phyloP scores from a whole-genome alignment of 2,888 invertebrate genomes.

The Eilema depressum region DNA sequence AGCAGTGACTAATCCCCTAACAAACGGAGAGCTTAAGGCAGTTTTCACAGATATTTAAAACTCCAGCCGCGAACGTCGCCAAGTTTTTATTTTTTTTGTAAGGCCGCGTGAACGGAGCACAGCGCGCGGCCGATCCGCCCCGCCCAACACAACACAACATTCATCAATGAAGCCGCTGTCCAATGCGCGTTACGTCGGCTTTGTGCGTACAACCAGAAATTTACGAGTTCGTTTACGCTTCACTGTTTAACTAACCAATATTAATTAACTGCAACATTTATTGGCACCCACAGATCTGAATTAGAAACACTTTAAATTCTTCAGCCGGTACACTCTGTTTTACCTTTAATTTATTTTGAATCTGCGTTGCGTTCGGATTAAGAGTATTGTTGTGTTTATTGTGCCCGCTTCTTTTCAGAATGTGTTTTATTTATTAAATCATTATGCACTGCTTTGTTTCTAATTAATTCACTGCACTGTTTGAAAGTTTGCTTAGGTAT shows the following conservation, averaged over 20 bases:
- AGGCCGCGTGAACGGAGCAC: slow-evolving; percentile 18
- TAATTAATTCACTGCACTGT: background rate
- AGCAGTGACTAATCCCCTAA: background rate
- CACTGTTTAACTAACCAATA: slow-evolving; percentile 20
- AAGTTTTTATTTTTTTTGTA: slow-evolving; percentile 47
- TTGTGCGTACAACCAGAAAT: slow-evolving; percentile 26
- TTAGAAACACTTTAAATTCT: slow-evolving; percentile 6
- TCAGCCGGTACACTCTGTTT: background rate
- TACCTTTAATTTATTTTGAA: background rate
- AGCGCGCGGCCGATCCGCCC: background rate
- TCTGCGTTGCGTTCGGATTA: background rate
- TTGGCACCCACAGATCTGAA: slow-evolving; percentile 5
- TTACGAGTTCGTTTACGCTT: slow-evolving; percentile 43
- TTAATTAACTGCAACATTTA: slow-evolving; percentile 18
- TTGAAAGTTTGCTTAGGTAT: background rate
- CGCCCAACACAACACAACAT: slow-evolving; percentile 11
- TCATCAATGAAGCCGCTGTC: slow-evolving; percentile 15
- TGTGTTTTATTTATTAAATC: background rate
- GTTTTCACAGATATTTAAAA: slow-evolving; percentile 30
- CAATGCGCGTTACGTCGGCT: slow-evolving; percentile 13
- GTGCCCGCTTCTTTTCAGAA: background rate
- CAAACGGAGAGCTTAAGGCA: background rate
- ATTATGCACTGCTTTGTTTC: background rate
- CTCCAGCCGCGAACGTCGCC: slow-evolving; percentile 20
- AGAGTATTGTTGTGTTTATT: background rate